phyloP scores from a whole-genome alignment of 1,140 invertebrate species.

The Drosophila cardini region DNA sequence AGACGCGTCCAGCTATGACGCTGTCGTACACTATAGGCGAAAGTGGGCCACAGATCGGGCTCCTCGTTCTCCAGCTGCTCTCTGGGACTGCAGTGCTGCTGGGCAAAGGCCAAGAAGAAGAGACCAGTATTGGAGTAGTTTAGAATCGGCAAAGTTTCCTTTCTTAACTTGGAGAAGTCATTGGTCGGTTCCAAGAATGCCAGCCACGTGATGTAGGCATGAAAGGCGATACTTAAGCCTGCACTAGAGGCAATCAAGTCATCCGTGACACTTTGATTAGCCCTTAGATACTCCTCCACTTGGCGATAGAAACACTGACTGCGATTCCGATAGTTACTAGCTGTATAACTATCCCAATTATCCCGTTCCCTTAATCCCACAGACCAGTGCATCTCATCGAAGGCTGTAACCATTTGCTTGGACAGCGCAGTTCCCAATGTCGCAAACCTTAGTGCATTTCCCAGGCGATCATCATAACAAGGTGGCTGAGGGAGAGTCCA shows the following conservation, averaged over 20 bases:
- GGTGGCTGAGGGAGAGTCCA: slow-evolving; percentile 97
- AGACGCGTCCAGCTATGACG: slow-evolving; percentile 57
- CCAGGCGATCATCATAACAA: slow-evolving; percentile 95
- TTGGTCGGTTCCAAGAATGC: slow-evolving; percentile 67
- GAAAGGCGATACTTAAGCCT: slow-evolving; percentile 87
- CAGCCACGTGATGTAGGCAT: slow-evolving; percentile 85
- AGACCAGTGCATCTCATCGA: slow-evolving; percentile 98
- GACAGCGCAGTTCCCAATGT: slow-evolving; percentile 97
- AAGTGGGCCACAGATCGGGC: slow-evolving; percentile 65
- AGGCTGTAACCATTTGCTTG: slow-evolving; percentile 95
- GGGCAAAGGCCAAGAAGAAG: slow-evolving; percentile 90
- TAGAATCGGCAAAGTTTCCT: slow-evolving; percentile 68
- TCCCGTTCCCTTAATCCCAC: slow-evolving; percentile 86
- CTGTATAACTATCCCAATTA: slow-evolving; percentile 98
- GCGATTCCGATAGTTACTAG: slow-evolving; percentile 93
- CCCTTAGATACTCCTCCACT: slow-evolving; percentile 87
- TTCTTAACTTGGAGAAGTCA: slow-evolving; percentile 52
- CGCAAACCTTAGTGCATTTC: slow-evolving; percentile 95
- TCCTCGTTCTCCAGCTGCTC: not conserved
- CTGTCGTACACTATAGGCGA: slow-evolving; percentile 54
- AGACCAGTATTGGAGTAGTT: slow-evolving; percentile 86
- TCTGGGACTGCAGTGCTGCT: slow-evolving; percentile 76
- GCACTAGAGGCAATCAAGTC: slow-evolving; percentile 89
- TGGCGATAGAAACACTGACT: slow-evolving; percentile 96
- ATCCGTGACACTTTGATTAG: slow-evolving; percentile 87